Evolutionary conservation across 1,140 invertebrate species (phyloP), one percentile per base, ranked within the genome.

Genomic region (Caenorhabditis briggsae): DNA sequence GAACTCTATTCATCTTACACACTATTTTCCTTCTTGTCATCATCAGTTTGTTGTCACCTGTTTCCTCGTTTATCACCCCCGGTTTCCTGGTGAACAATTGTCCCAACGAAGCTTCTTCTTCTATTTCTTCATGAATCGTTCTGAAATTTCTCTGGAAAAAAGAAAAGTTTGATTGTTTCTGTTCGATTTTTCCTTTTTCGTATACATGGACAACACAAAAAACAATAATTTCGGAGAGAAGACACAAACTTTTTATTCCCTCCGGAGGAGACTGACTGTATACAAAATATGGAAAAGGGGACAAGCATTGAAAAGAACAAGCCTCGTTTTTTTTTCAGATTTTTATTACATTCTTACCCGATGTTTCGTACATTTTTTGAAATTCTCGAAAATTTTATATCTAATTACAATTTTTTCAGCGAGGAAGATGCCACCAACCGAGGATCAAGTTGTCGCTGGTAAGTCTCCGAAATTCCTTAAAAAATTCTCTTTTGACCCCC

Each of bases 401-500:
- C 7, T 3, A 16, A 11, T 12, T n/a, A 9, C 18, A 70, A n/a
- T 48, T n/a, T 43, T 78, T 78, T 78, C 70, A 78, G 70, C 50
- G 70, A 33, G 43, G 20, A 78, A 41, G 46, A 78, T 78, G 70
- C 70, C 70, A 41, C 70, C 70, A 78, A 78, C 70, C 18, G 70
- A 78, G 70, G 70, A 78, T 78, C 70, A 78, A 78, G 70, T 78
- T 23, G 70, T 48, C n/a, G 70, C 70, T 50, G 70, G 70, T 78
- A n/a, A 78, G 70, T 78, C 46, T 18, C 9, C 8, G 33, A 33
- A 33, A 33, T 43, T 18, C 46, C 41, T 46, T 70, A 18, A 46
- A 46, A 2, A 70, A 70, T 8, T 20, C n/a, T 58, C 16, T 14
- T 53, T 53, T 20, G 5, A 8, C 5, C 18, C 18, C 5, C 8